Percentiles rank a stretch among this genome's conserved stretches.
These are phyloP conservation scores for Diaperis boleti DNA, from an alignment of 2,888 invertebrate genomes.

Conservation along the genomic window DNA sequence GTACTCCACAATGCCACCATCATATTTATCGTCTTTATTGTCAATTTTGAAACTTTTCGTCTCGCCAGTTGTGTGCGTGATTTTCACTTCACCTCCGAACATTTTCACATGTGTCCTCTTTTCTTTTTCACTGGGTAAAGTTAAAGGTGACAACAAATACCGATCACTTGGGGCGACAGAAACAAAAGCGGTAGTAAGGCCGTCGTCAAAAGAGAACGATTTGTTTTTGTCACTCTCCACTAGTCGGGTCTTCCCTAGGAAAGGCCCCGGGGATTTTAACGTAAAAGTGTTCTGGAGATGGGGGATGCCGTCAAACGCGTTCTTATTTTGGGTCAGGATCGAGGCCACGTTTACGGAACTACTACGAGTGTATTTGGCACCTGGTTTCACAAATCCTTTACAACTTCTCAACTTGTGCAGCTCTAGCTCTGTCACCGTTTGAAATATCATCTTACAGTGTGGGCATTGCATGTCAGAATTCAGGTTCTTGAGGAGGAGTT, in stretches of 20 bases:
- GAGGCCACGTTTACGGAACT: constrained; percentile 66
- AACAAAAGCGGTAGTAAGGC: constrained; percentile 49
- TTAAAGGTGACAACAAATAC: constrained; percentile 58
- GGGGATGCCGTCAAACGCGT: constrained; percentile 65
- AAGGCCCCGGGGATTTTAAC: constrained; percentile 84
- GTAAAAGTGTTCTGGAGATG: constrained; percentile 68
- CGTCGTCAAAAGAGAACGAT: constrained; percentile 65
- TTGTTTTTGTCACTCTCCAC: constrained; percentile 72
- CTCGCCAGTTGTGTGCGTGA: constrained; percentile 77
- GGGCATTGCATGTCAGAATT: constrained; percentile 79
- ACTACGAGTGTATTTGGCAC: constrained; percentile 63
- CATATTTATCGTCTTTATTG: constrained; percentile 54
- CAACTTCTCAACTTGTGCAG: constrained; percentile 85
- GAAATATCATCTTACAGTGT: constrained; percentile 82
- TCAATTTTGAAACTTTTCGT: constrained; percentile 70
- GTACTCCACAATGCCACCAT: constrained; percentile 53
- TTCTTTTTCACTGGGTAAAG: constrained; percentile 55
- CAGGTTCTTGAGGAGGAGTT: constrained; percentile 79
- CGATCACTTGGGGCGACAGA: constrained; percentile 36
- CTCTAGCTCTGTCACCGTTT: constrained; percentile 84
- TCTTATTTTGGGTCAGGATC: constrained; percentile 65
- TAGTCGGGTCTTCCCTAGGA: constrained; percentile 84
- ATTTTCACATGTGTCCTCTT: constrained; percentile 70
- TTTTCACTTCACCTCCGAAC: constrained; percentile 85
- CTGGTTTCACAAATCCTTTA: constrained; percentile 70